Base-by-base conservation (phyloP, 2,797 vertebrate species). In the Craterocephalus amniculus region DNA sequence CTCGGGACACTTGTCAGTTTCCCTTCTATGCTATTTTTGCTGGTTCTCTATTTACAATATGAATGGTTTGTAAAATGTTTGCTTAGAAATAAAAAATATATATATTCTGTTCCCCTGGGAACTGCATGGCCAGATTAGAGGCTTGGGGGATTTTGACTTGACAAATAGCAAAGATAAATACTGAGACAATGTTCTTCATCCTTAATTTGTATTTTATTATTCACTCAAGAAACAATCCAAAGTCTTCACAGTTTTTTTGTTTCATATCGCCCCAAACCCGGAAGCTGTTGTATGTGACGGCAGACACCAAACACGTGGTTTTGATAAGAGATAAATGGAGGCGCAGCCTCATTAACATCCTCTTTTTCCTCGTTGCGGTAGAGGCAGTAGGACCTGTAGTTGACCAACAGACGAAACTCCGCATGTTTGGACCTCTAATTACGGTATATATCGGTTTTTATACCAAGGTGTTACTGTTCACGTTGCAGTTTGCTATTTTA, bases 221-320 rank as follows among this genome's bases (percentile, higher is more conserved):
- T n/a, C n/a, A n/a, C n/a, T n/a, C n/a, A n/a, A n/a, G n/a, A n/a
- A n/a, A n/a, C n/a, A n/a, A n/a, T n/a, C n/a, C n/a, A n/a, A n/a
- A n/a, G n/a, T n/a, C n/a, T n/a, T n/a, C n/a, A n/a, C n/a, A n/a
- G 5, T 18, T 43, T 1, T 18, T 32, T 32, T 32, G 31, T 51
- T 27, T 27, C 12, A 14, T 6, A 2, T 24, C 4, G 5, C 18
- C 9, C 0, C 40, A 45, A 60, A 88, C 51, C 91, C 89, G 92
- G 93, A 94, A 91, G 89, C 45, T 14, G 49, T 8, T 24, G 61
- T 45, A 1, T 6, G n/a, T 58, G 69, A 63, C 55, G 74, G 10
- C 29, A 14, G 26, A 58, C 35, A 71, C 72, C 40, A 74, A 79
- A 60, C 92, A 94, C 92, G 93, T 94, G 93, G 88, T 92, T 79